phyloP scores from a whole-genome alignment of 2,888 invertebrate species.

The Sialis lutaria region DNA sequence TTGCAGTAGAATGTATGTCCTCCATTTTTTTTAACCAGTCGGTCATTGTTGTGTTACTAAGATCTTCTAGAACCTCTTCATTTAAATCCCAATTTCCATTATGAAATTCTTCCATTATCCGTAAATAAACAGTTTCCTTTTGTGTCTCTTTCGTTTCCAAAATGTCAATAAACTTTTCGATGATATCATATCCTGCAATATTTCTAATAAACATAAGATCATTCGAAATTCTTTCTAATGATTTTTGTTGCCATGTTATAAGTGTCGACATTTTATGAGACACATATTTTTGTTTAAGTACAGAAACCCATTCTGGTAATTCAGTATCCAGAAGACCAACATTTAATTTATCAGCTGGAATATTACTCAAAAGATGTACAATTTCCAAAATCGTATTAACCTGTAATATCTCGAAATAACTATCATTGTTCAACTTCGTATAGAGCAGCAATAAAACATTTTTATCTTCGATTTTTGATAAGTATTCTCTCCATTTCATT shows the following conservation, averaged over 20 bases:
- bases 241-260: constrained; percentile 7
- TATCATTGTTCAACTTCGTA: constrained; percentile 8
- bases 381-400: constrained; percentile 8
- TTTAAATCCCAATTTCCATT: constrained; percentile 8
- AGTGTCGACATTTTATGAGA: constrained; percentile 7
- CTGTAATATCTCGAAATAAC: constrained; percentile 1
- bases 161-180: constrained; percentile 7
- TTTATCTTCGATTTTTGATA: constrained; percentile 10
- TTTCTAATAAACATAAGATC: constrained; percentile 9
- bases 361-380: constrained; percentile 10
- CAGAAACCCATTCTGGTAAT: constrained; percentile 12
- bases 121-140: constrained; percentile 2
- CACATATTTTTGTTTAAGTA: constrained; percentile 11
- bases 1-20: constrained; percentile 4
- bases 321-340: constrained; percentile 5
- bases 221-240: constrained; percentile 8
- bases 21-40: constrained; percentile 5
- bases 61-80: constrained; percentile 5
- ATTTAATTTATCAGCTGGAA: constrained; percentile 6
- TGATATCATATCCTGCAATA: constrained; percentile 5
- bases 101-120: constrained; percentile 7
- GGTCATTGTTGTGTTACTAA: constrained; percentile 1
- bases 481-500: constrained; percentile 9
- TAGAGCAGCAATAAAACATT: constrained; percentile 10
- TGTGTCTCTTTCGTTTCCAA: constrained; percentile 3